phyloP scores from a whole-genome alignment of 1,140 invertebrate genomes.

The Lordiphosa mommai region DNA sequence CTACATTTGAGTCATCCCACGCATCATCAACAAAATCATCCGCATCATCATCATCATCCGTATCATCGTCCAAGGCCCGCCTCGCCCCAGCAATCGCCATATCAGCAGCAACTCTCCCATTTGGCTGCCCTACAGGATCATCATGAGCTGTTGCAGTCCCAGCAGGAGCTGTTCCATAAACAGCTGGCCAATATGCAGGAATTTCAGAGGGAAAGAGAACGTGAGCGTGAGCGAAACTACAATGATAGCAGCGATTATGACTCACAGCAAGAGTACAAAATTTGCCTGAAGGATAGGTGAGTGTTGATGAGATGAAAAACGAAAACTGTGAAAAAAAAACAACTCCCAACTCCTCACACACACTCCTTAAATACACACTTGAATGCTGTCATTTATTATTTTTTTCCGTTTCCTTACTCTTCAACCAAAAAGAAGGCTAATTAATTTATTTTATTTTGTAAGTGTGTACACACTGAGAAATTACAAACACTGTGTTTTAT shows the following conservation, averaged over 20 bases:
- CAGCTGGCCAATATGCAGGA: conserved; percentile 60
- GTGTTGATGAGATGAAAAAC: conserved; percentile 34
- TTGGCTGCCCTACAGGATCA: conserved; percentile 63
- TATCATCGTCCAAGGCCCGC: conserved; percentile 56
- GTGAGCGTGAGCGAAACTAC: conserved; percentile 36
- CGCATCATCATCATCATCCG: conserved; percentile 56
- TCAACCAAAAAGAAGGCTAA: too few species aligned
- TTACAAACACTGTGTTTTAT: too few species aligned
- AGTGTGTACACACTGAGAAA: too few species aligned
- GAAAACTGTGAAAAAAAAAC: conserved; percentile 2
- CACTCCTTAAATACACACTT: not conserved
- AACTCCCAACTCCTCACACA: not conserved
- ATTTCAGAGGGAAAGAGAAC: conserved; percentile 41
- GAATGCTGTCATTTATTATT: not conserved
- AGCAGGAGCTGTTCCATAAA: conserved; percentile 63
- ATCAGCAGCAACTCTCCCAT: conserved; percentile 57
- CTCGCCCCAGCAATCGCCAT: conserved; percentile 47
- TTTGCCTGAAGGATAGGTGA: conserved; percentile 79
- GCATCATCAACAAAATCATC: conserved; percentile 26
- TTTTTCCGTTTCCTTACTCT: too few species aligned
- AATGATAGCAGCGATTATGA: conserved; percentile 65
- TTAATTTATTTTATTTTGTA: too few species aligned
- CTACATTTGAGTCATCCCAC: conserved; percentile 38
- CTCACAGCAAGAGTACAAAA: conserved; percentile 67
- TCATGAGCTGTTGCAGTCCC: conserved; percentile 55